phyloP scores from a whole-genome alignment of 2,113 vertebrate species.

The Oenanthe oenanthe region DNA sequence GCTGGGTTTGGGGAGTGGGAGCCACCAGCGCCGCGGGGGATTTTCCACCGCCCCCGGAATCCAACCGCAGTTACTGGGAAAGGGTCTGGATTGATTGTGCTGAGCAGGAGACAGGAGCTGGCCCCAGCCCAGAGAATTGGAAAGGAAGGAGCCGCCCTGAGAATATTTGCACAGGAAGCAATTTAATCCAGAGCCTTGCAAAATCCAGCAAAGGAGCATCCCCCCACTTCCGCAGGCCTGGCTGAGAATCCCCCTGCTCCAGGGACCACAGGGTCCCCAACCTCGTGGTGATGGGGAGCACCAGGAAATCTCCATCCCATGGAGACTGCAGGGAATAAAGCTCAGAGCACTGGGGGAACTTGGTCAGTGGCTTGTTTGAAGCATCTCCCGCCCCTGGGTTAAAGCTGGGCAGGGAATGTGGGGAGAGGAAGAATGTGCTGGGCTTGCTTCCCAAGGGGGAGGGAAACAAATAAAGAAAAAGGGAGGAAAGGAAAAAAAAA shows the following conservation, averaged over 20 bases:
- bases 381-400: accelerated
- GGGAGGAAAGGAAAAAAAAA: accelerated
- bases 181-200: background rate
- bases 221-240: background rate
- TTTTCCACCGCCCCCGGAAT: background rate
- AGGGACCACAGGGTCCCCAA: accelerated
- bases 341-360: background rate
- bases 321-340: background rate
- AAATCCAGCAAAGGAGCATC: background rate
- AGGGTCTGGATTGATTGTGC: background rate
- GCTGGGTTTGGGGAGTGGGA: background rate
- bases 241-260: background rate
- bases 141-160: constrained; percentile 54
- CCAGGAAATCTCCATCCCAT: background rate
- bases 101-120: background rate
- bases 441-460: background rate
- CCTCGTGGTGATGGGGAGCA: accelerated
- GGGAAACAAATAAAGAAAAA: background rate
- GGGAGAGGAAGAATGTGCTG: background rate
- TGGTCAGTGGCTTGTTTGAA: background rate
- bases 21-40: background rate
- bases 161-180: constrained; percentile 59
- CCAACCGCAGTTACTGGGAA: background rate
- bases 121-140: background rate
- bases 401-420: background rate